Evolutionary conservation across 2,888 invertebrate genomes (phyloP).

Genomic region (Nephrotoma flavescens): DNA sequence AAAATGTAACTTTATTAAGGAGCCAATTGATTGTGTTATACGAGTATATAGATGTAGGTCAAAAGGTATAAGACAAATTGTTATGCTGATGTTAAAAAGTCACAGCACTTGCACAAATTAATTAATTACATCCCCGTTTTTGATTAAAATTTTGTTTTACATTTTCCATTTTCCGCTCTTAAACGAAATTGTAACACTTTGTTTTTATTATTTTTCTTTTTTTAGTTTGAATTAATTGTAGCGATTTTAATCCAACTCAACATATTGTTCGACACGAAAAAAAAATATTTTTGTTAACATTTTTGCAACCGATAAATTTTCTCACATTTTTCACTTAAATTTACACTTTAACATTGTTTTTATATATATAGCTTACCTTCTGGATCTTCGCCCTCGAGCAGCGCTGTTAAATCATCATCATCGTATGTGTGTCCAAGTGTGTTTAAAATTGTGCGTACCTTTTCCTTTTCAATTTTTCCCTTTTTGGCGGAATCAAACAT

Average conservation of each 20-base stretch:
- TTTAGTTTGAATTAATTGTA: too few species aligned
- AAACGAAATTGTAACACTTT: too few species aligned
- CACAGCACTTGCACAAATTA: background rate
- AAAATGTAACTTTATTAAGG: background rate
- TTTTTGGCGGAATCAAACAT: conserved; percentile 74
- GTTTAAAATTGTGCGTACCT: conserved; percentile 62
- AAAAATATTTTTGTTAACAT: too few species aligned
- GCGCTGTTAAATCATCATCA: conserved; percentile 59
- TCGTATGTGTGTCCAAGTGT: conserved; percentile 69
- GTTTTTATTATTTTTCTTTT: too few species aligned
- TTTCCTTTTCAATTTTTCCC: conserved; percentile 65
- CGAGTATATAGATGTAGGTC: too few species aligned
- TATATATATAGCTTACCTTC: conserved; percentile 43
- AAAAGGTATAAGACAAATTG: too few species aligned
- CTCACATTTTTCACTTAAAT: background rate
- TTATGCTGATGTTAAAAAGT: too few species aligned
- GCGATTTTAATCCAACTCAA: too few species aligned
- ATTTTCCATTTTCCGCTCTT: background rate
- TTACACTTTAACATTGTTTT: background rate
- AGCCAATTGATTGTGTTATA: background rate
- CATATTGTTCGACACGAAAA: too few species aligned
- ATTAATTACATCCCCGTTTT: background rate
- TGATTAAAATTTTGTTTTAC: background rate
- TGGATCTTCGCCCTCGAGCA: conserved; percentile 62
- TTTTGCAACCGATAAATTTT: background rate